phyloP scores from a whole-genome alignment of 2,797 vertebrate genomes.

The Cynodonichthys magdalenae region DNA sequence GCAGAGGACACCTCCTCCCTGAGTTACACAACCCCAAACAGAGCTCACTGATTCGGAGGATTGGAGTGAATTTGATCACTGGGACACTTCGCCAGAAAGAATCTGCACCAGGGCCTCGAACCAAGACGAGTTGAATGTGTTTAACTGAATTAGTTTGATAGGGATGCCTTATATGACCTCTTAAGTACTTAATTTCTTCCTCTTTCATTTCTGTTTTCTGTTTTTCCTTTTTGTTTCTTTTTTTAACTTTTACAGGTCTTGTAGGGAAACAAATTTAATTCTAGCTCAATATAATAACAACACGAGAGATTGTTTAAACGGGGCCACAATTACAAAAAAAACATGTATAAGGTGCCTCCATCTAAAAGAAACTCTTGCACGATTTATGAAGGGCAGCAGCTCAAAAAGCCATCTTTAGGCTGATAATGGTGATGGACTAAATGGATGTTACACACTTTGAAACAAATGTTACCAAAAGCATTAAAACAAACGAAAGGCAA shows the following conservation, averaged over 20 bases:
- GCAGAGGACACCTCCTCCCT: slow-evolving; percentile 8
- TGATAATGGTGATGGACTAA: not conserved
- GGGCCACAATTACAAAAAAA: not conserved
- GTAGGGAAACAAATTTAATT: too few relatives aligned
- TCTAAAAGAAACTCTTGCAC: not conserved
- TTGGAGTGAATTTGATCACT: not conserved
- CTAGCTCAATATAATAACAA: not conserved
- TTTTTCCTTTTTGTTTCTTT: too few relatives aligned
- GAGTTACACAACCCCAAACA: slow-evolving; percentile 6
- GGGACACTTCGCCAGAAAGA: not conserved
- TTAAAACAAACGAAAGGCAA: slow-evolving; percentile 16
- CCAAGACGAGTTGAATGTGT: not conserved
- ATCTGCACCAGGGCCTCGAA: not conserved
- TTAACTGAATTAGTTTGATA: not conserved
- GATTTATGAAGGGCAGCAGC: not conserved
- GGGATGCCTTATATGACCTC: slow-evolving; percentile 1
- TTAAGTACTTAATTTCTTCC: slow-evolving; percentile 5
- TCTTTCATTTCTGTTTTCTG: not conserved
- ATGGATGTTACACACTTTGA: not conserved
- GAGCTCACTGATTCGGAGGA: not conserved
- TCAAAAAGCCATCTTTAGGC: slow-evolving; percentile 2
- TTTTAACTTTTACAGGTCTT: too few relatives aligned
- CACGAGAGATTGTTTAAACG: slow-evolving; percentile 1
- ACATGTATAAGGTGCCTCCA: not conserved
- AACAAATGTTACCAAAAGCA: too few relatives aligned